phyloP scores from a whole-genome alignment of 2,113 vertebrate genomes.

The Ochotona princeps region DNA sequence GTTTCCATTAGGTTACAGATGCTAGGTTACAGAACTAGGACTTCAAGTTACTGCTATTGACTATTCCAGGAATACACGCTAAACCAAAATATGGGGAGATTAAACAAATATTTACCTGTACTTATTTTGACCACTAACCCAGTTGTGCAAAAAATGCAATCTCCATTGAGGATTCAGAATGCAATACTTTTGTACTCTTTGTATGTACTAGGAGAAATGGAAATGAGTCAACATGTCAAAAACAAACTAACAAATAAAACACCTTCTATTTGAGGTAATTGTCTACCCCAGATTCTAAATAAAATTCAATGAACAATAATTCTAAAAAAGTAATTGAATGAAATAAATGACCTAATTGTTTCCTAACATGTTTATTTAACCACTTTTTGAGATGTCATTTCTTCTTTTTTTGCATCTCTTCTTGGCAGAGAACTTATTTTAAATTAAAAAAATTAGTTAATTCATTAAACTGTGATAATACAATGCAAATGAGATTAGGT shows the following conservation, averaged over 20 bases:
- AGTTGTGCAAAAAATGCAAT: neutral
- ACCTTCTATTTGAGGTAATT: neutral
- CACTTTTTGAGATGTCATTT: conserved; percentile 2
- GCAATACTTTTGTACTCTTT: neutral
- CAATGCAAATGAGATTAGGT: neutral
- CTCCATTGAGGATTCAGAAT: neutral
- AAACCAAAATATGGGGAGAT: neutral
- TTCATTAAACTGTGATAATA: neutral
- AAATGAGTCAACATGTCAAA: neutral
- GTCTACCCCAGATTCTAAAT: conserved; percentile 13
- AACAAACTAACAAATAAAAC: neutral
- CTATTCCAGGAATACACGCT: neutral
- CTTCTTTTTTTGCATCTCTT: neutral
- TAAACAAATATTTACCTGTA: neutral
- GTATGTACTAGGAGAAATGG: neutral
- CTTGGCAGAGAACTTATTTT: neutral
- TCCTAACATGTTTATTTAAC: conserved; percentile 57
- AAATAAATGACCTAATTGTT: neutral
- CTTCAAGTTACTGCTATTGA: neutral
- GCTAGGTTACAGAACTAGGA: neutral
- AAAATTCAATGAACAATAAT: neutral
- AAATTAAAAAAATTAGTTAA: conserved; percentile 25
- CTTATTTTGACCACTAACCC: conserved; percentile 11
- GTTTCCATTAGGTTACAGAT: neutral
- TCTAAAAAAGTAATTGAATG: neutral